Conservation (phyloP, 2,797 vertebrate species). For the Cryptoprocta ferox region DNA sequence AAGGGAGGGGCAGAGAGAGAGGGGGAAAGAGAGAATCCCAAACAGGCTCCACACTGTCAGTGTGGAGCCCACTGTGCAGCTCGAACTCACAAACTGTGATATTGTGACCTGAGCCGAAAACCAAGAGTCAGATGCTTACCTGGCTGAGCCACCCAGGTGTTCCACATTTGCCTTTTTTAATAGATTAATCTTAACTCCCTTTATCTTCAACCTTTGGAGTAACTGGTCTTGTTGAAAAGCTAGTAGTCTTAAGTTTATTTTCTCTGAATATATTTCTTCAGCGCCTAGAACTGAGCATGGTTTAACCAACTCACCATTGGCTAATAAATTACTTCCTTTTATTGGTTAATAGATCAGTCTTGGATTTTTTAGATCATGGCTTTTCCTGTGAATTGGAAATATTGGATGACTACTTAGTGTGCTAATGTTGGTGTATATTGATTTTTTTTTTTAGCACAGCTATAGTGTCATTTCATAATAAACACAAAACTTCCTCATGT, state of each 20-base stretch:
- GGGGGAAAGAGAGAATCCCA: too few species aligned
- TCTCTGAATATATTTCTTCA: neutral
- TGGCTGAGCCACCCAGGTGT: too few species aligned
- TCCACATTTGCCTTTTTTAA: neutral
- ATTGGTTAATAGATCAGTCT: neutral
- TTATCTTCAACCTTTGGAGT: neutral
- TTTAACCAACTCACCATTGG: neutral
- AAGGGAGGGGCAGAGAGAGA: too few species aligned
- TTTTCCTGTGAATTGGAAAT: slow-evolving; percentile 12
- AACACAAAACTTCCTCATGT: neutral
- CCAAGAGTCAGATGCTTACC: too few species aligned
- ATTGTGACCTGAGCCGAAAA: too few species aligned
- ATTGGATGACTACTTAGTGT: neutral
- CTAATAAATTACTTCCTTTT: neutral
- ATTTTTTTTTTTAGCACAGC: neutral
- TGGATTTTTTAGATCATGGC: neutral
- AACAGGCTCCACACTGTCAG: too few species aligned
- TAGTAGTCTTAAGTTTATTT: slow-evolving; percentile 20
- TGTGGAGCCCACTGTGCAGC: too few species aligned
- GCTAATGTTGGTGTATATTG: neutral
- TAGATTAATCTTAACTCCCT: neutral
- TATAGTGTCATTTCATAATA: neutral
- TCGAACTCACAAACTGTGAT: too few species aligned
- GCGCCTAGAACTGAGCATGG: neutral
- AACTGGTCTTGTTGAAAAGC: neutral